Evolutionary conservation across 2,113 vertebrate species (phyloP), one percentile per base, ranked within the genome.

Genomic region (Cyphomyrus discorhynchus): DNA sequence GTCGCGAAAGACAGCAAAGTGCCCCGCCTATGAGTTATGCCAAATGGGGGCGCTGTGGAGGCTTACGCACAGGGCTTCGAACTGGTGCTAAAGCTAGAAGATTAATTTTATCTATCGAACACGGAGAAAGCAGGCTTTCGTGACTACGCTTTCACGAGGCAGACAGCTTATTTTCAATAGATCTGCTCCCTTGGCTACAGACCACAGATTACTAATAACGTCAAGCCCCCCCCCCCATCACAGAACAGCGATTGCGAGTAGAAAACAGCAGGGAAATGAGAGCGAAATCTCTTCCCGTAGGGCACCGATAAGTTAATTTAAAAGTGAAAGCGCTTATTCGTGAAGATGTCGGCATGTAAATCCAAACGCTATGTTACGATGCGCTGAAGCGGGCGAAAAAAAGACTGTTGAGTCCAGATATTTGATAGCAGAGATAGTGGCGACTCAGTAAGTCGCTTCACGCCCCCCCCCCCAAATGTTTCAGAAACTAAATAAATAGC

Each of bases 161-260:
- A 47, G 47, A 35, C 49, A 19, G 27, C 49, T 35, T 87, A 31
- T 53, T 24, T 53, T 53, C 50, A 87, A 87, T 53, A 31, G 24
- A 45, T 47, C 13, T 53, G 50, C 50, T 53, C 31, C 85, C 49
- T 21, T 53, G 19, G n/a, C 15, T 53, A 15, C 47, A 87, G 85
- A 53, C 50, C 85, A 56, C 49, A 53, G 85, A 87, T 87, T 52
- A 31, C n/a, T 87, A 87, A 87, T 87, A 87, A 47, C 31, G 47
- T 31, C 11, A 35, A 9, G 8, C 52, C 17, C 52, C 19, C 19
- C 21, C 56, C 21, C 50, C 50, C 50, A 87, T 87, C 49, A 35
- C 50, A 87, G 49, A 84, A 46, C 45, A 46, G 19, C 45, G 45
- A 84, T n/a, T 9, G 45, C 82, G 8, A 47, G 39, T 24, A 19